These are phyloP conservation scores for Macrotis lagotis DNA, from an alignment of 2,113 vertebrate genomes.

Conservation along the genomic window DNA sequence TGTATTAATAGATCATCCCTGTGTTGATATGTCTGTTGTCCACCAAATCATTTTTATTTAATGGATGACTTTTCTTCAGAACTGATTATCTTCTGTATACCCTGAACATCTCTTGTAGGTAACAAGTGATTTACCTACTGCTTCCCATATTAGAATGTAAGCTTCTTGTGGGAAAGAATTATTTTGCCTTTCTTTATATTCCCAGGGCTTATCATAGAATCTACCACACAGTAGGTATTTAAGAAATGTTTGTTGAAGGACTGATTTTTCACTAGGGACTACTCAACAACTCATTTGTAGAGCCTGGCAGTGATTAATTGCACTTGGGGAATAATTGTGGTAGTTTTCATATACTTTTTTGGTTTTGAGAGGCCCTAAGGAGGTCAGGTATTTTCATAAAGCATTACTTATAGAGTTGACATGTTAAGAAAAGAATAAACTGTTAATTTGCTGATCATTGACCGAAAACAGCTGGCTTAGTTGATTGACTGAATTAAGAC, in stretches of 20 bases:
- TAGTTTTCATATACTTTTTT: background rate
- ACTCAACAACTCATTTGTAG: background rate
- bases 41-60: background rate
- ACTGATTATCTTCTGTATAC: background rate
- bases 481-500: background rate
- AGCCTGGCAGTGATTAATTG: background rate
- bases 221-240: background rate
- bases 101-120: background rate
- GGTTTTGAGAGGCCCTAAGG: background rate
- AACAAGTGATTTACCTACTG: background rate
- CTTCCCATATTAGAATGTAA: background rate
- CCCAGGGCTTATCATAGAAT: background rate
- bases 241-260: background rate
- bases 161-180: background rate
- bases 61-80: background rate
- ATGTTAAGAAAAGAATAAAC: background rate
- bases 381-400: background rate
- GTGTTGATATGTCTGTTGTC: conserved; percentile 1
- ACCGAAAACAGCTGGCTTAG: background rate
- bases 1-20: background rate
- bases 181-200: background rate
- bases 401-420: background rate
- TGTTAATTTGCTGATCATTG: background rate
- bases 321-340: background rate
- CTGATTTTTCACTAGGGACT: background rate